Conservation (phyloP, 2,113 vertebrate species). For the Thamnaconus septentrionalis region DNA sequence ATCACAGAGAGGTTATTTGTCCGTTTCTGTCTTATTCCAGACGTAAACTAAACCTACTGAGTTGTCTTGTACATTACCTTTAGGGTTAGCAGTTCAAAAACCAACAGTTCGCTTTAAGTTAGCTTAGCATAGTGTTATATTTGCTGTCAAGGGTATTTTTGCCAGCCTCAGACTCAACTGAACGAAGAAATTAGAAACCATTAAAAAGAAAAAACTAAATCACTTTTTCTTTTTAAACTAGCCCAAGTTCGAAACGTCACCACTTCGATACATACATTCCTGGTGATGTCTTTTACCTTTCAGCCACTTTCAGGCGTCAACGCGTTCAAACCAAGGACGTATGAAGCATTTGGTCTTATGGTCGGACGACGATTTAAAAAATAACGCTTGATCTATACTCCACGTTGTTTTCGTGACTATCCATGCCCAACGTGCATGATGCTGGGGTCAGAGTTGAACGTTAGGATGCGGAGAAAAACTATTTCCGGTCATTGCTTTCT, state of each 20-base stretch:
- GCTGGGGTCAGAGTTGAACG: constrained; percentile 45
- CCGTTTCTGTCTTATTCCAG: too few species aligned
- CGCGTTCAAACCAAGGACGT: constrained; percentile 1
- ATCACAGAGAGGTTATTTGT: too few species aligned
- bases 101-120: too few species aligned
- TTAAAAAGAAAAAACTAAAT: neutral
- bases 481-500: constrained; percentile 12
- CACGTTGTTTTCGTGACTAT: constrained; percentile 54
- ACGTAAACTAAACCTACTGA: neutral
- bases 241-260: neutral
- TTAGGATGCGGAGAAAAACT: neutral
- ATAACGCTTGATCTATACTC: neutral
- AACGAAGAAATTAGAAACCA: neutral
- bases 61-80: too few species aligned
- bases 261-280: neutral
- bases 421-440: constrained; percentile 31
- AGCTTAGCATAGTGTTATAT: too few species aligned
- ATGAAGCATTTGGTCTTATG: neutral
- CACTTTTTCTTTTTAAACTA: constrained; percentile 41
- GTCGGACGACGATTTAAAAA: neutral
- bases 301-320: neutral
- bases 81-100: too few species aligned
- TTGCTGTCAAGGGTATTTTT: too few species aligned
- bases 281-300: constrained; percentile 32
- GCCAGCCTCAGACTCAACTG: too few species aligned